Evolutionary conservation across 2,888 invertebrate species (phyloP).

Genomic region (Lochmaea crataegi): DNA sequence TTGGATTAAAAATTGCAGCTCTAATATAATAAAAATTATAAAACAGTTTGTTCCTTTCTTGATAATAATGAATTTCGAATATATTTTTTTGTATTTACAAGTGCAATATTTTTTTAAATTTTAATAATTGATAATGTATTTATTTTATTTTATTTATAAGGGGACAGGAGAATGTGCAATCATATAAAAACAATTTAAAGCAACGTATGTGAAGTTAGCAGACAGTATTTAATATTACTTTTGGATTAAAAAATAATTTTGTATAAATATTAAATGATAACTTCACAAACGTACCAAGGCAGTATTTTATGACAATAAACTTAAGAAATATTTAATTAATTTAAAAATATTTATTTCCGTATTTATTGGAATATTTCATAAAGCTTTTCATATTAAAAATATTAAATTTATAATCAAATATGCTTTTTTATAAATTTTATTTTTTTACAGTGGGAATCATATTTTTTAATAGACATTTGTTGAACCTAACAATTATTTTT

Average conservation of each 20-base stretch:
- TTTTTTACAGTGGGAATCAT: too few relatives aligned
- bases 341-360: not conserved
- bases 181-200: not conserved
- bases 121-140: conserved; percentile 9
- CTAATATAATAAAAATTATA: too few relatives aligned
- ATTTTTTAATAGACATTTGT: too few relatives aligned
- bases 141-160: conserved; percentile 28
- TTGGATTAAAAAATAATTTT: too few relatives aligned
- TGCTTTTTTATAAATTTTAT: too few relatives aligned
- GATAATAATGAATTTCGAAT: not conserved
- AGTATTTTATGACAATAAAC: not conserved
- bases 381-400: not conserved
- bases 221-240: not conserved
- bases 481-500: too few relatives aligned
- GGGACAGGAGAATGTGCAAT: conserved; percentile 32
- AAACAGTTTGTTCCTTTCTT: not conserved
- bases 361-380: not conserved
- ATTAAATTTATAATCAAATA: not conserved
- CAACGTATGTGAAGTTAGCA: not conserved
- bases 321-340: not conserved
- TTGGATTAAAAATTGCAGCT: too few relatives aligned
- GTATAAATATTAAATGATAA: not conserved
- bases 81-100: not conserved
- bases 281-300: not conserved
- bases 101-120: conserved; percentile 13